These are phyloP conservation scores for Fundulus diaphanus DNA, from an alignment of 2,797 vertebrate genomes.

Conservation along the genomic window DNA sequence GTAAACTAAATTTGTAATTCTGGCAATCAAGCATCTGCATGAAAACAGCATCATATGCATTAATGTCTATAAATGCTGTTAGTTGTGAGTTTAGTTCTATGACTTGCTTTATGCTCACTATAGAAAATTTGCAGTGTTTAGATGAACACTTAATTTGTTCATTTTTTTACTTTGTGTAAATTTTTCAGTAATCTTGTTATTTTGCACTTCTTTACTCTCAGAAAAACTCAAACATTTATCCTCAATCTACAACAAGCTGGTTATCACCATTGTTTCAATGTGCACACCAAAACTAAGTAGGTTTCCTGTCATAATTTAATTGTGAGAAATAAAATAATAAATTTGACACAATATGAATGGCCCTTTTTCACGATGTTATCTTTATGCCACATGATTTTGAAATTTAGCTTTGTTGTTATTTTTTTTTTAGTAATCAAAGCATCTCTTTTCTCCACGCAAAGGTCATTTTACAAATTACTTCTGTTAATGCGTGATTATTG, in stretches of 20 bases:
- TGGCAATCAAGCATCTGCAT: neutral
- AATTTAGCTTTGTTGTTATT: too few species aligned
- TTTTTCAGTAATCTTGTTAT: too few species aligned
- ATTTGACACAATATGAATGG: conserved; percentile 15
- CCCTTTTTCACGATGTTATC: neutral
- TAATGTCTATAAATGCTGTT: neutral
- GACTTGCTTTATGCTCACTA: neutral
- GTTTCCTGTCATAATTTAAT: conserved; percentile 9
- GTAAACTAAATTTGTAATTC: neutral
- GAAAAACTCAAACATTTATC: neutral
- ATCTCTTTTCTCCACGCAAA: neutral
- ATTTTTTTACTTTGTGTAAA: too few species aligned
- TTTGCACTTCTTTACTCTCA: too few species aligned
- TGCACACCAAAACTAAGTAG: neutral
- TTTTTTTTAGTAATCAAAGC: neutral
- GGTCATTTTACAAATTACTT: conserved; percentile 2
- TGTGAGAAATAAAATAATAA: conserved; percentile 15
- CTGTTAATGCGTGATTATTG: neutral
- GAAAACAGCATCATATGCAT: neutral
- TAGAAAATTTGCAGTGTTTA: neutral
- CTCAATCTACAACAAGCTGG: neutral
- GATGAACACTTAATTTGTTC: neutral
- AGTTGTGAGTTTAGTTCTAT: neutral
- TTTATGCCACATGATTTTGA: neutral
- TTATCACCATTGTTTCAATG: neutral